Evolutionary conservation across 2,797 vertebrate species (phyloP).

Genomic region (Myiothlypis coronata): DNA sequence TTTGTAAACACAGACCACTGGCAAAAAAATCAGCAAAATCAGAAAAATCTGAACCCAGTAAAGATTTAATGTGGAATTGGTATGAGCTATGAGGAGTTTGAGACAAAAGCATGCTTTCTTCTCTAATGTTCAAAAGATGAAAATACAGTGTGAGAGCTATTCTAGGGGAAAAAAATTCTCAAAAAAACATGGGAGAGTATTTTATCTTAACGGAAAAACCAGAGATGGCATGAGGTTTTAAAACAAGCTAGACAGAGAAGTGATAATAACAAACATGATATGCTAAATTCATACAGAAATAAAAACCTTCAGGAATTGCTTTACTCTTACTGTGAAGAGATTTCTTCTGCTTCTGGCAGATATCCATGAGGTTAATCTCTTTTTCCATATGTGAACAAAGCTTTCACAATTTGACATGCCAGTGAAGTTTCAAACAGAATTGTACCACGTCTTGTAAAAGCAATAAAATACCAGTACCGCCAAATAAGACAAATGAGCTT

Average conservation of each 20-base stretch:
- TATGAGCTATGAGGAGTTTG: background rate
- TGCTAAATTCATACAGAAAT: background rate
- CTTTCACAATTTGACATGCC: background rate
- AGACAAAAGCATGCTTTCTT: background rate
- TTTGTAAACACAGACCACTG: background rate
- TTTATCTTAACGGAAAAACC: background rate
- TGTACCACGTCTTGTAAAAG: background rate
- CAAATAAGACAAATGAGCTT: background rate
- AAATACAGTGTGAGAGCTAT: background rate
- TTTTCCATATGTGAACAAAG: background rate
- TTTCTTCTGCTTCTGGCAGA: background rate
- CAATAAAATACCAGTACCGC: background rate
- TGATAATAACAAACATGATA: background rate
- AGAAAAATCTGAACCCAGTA: background rate
- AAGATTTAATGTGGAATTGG: background rate
- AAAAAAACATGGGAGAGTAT: background rate
- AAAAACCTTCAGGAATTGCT: background rate
- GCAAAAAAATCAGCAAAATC: background rate
- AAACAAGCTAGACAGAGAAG: background rate
- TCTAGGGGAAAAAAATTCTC: rapidly evolving
- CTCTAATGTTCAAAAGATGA: background rate
- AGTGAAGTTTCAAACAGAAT: background rate
- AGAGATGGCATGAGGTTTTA: background rate
- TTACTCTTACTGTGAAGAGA: background rate
- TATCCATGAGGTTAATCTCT: background rate